Evolutionary conservation across 2,113 vertebrate species (phyloP), one percentile per base, ranked within the genome.

Genomic region (Bos javanicus): DNA sequence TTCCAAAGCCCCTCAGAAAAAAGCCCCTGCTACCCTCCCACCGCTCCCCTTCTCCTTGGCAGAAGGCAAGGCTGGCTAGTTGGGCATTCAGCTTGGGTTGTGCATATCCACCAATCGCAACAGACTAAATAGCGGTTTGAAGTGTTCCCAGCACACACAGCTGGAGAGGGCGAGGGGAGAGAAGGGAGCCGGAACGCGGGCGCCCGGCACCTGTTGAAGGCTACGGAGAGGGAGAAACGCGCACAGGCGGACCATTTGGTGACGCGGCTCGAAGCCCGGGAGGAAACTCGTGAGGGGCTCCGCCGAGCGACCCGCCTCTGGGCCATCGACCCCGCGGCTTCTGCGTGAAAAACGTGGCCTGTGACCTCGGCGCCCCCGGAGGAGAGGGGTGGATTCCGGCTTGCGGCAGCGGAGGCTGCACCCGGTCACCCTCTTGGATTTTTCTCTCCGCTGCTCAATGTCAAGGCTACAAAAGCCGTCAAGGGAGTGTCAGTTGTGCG

Each of bases 151-250:
- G 3, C 30, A 50, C 80, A 26, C 30, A 33, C 9, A 6, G 39
- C n/a, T 0, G 25, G 39, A 7, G n/a, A 95, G 64, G 71, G 50
- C 16, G 17, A 81, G 30, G 28, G 28, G 78, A 52, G 23, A 23
- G 0, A 25, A 74, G 87, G 87, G 25, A 57, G 89, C 91, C 3
- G 17, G 62, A 67, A 96, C 96, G 98, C 97, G 97, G 88, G 33
- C 92, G 97, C 98, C 92, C 1, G 94, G 98, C 98, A 98, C 98
- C 99, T 99, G 98, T 97, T 80, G 95, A 83, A 95, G 97, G 97
- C 96, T 96, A 33, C 84, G 84, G 95, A 62, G 54, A 83, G 98
- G 97, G 97, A 96, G 94, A 96, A 95, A 95, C 82, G 33, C 43
- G 97, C 84, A 97, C 95, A 98, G 98, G 98, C 98, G 97, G 98